Percentiles rank a stretch among this genome's conserved stretches.
Conservation (phyloP, 2,113 vertebrate species). For the Ariopsis seemanni region DNA sequence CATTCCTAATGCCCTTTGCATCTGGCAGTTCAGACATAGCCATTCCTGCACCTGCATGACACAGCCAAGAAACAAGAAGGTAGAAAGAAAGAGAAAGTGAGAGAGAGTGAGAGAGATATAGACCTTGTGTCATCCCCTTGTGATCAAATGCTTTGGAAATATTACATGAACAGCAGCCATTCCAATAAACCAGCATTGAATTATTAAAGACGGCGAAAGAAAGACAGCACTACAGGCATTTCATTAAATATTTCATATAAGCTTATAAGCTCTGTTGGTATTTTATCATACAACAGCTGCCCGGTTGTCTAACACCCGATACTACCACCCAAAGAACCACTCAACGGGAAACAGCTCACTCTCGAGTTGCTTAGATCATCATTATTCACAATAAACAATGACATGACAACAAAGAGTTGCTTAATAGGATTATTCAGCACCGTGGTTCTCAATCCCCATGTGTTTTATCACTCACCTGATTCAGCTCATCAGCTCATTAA, state of each 20-base stretch:
- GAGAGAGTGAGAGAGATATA: background rate
- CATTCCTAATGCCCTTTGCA: slow-evolving; percentile 98
- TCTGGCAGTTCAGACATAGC: slow-evolving; percentile 99
- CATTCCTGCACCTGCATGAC: slow-evolving; percentile 90
- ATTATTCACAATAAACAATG: slow-evolving; percentile 24
- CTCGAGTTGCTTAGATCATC: background rate
- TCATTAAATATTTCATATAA: slow-evolving; percentile 19
- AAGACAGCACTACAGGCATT: background rate
- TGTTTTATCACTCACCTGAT: slow-evolving; percentile 22
- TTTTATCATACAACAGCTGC: background rate
- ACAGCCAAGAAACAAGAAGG: background rate
- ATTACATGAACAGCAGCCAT: slow-evolving; percentile 14
- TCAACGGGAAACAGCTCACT: background rate
- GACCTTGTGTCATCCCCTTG: background rate
- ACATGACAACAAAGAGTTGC: slow-evolving; percentile 15
- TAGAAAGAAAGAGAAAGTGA: background rate
- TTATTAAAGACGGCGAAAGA: slow-evolving; percentile 11
- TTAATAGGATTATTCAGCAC: slow-evolving; percentile 33
- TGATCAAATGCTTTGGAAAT: slow-evolving; percentile 4
- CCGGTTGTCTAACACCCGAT: background rate
- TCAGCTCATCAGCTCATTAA: slow-evolving; percentile 19
- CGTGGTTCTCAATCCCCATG: background rate
- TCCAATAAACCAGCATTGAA: slow-evolving; percentile 2
- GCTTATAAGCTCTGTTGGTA: background rate
- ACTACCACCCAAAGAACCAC: background rate